A percentile compares a stretch with the other conserved stretches of the same genome.
These are phyloP conservation scores for Arizona elegans DNA, from an alignment of 2,113 vertebrate species.

Conservation along the genomic window DNA sequence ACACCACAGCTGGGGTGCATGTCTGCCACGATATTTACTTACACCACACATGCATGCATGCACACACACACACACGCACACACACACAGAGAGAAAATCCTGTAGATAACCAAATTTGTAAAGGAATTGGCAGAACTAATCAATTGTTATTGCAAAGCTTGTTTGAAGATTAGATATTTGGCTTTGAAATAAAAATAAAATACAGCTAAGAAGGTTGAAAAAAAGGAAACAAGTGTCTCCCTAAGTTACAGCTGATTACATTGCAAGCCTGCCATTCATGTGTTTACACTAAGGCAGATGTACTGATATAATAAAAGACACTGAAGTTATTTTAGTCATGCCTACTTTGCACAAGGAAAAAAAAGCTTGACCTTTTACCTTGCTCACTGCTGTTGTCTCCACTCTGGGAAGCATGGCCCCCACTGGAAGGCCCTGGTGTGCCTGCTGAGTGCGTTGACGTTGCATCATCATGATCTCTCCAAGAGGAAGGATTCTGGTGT, in stretches of 20 bases:
- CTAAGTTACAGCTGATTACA: conserved; percentile 60
- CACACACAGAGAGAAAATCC: conserved; percentile 53
- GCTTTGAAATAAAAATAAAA: conserved; percentile 66
- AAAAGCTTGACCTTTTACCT: conserved; percentile 85
- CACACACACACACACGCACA: neutral
- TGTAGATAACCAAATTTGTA: conserved; percentile 76
- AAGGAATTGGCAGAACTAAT: conserved; percentile 77
- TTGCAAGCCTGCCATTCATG: conserved; percentile 58
- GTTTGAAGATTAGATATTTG: conserved; percentile 70
- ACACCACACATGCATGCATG: conserved; percentile 28
- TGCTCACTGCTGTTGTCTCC: conserved; percentile 99
- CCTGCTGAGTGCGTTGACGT: conserved; percentile 98
- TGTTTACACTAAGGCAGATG: conserved; percentile 68
- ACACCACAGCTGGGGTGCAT: conserved; percentile 47
- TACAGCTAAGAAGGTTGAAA: conserved; percentile 62
- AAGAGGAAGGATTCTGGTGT: conserved; percentile 97
- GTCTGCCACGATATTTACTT: conserved; percentile 61
- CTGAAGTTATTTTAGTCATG: conserved; percentile 69
- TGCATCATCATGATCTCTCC: conserved; percentile 99
- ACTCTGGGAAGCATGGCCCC: conserved; percentile 97
- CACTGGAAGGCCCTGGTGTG: conserved; percentile 98
- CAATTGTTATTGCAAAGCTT: conserved; percentile 71
- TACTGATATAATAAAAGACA: conserved; percentile 66
- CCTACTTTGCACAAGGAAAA: conserved; percentile 64
- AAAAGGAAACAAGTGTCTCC: conserved; percentile 63